Evolutionary conservation across 1,140 invertebrate genomes (phyloP).

Genomic region (Carposina sasakii): DNA sequence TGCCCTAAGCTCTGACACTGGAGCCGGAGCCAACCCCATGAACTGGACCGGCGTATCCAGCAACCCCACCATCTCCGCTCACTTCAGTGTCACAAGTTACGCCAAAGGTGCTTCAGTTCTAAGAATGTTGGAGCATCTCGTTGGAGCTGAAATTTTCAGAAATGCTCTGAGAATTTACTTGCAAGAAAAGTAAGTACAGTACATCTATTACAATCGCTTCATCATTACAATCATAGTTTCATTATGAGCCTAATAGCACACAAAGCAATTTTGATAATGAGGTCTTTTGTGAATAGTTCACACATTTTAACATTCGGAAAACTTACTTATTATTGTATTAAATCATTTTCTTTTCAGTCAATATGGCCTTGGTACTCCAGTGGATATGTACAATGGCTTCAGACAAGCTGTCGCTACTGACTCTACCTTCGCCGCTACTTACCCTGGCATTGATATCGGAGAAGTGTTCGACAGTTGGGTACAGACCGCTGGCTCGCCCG

Average conservation of each 20-base stretch:
- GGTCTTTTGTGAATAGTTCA: neutral
- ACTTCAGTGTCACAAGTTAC: slow-evolving; percentile 83
- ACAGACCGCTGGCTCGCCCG: slow-evolving; percentile 82
- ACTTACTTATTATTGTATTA: too few species aligned
- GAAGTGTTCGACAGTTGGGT: slow-evolving; percentile 81
- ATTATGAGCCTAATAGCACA: neutral
- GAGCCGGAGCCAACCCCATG: slow-evolving; percentile 75
- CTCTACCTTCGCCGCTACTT: slow-evolving; percentile 77
- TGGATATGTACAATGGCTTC: slow-evolving; percentile 76
- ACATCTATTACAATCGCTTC: slow-evolving; percentile 8
- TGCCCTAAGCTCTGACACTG: slow-evolving; percentile 78
- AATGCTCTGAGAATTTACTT: slow-evolving; percentile 74
- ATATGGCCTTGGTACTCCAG: slow-evolving; percentile 74
- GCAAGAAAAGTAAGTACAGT: slow-evolving; percentile 59
- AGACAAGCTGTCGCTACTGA: slow-evolving; percentile 79
- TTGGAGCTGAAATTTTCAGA: slow-evolving; percentile 78
- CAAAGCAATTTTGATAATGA: neutral
- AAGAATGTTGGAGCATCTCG: slow-evolving; percentile 83
- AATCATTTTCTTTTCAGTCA: slow-evolving; percentile 44
- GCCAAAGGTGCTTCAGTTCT: slow-evolving; percentile 80
- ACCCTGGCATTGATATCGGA: slow-evolving; percentile 55
- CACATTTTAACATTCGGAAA: too few species aligned
- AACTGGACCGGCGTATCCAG: slow-evolving; percentile 54
- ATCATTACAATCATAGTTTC: neutral
- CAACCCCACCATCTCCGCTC: slow-evolving; percentile 69